These are phyloP conservation scores for Mnemiopsis leidyi DNA, from an alignment of 37 sponge, comb jelly and placozoan genomes.

Conservation along the genomic window DNA sequence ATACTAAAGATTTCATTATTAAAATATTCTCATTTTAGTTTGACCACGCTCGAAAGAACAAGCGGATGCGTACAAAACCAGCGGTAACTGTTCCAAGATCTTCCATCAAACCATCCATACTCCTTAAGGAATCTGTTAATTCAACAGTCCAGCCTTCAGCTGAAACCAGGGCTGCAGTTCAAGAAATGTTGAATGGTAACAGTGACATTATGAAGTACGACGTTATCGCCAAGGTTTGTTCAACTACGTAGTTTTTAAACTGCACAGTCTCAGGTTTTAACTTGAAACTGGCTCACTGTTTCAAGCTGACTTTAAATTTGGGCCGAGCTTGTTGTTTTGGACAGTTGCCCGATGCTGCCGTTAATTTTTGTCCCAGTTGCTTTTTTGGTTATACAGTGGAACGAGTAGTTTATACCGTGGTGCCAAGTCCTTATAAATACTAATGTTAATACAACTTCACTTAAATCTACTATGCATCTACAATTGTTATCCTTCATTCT, in stretches of 20 bases:
- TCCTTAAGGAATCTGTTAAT: conserved; percentile 28
- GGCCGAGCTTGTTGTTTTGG: too few relatives aligned
- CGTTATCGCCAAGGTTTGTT: not conserved
- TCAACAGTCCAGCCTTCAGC: not conserved
- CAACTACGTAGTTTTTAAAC: not conserved
- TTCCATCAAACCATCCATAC: not conserved
- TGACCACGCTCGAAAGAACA: conserved; percentile 44
- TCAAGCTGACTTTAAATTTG: too few relatives aligned
- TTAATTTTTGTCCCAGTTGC: too few relatives aligned
- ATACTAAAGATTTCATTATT: too few relatives aligned
- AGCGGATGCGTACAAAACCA: conserved; percentile 12
- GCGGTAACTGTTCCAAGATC: not conserved
- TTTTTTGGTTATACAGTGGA: too few relatives aligned
- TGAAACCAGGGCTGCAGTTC: not conserved
- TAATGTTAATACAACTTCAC: too few relatives aligned
- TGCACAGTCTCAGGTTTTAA: too few relatives aligned
- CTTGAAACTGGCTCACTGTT: too few relatives aligned
- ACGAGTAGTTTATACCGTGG: too few relatives aligned
- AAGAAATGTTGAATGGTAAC: conserved; percentile 41
- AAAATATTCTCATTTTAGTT: not conserved
- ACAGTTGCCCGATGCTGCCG: too few relatives aligned
- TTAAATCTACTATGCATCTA: too few relatives aligned
- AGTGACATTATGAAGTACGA: conserved; percentile 51
- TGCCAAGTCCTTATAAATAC: too few relatives aligned
- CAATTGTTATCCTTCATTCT: not conserved